phyloP scores from a whole-genome alignment of 2,113 vertebrate genomes.

The Dissostichus mawsoni region DNA sequence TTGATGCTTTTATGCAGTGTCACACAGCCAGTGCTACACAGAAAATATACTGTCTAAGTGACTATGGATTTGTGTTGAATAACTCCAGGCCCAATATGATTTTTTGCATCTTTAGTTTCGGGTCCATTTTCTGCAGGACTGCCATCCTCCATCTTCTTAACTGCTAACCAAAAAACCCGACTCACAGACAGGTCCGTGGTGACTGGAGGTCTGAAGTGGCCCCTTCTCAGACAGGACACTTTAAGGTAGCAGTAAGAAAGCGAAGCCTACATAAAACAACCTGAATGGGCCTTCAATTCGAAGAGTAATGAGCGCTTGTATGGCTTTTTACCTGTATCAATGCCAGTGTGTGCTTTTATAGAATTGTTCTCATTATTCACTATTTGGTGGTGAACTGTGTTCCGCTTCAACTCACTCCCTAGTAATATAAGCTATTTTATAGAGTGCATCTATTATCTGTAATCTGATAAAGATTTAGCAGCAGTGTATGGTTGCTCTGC shows the following conservation, averaged over 20 bases:
- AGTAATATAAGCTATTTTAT: conserved; percentile 72
- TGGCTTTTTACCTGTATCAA: conserved; percentile 58
- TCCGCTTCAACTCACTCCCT: conserved; percentile 58
- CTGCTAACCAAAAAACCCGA: background rate
- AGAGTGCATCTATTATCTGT: conserved; percentile 77
- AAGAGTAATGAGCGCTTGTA: conserved; percentile 49
- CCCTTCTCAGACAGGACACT: conserved; percentile 8
- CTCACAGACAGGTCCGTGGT: conserved; percentile 7
- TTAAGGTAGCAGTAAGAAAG: conserved; percentile 5
- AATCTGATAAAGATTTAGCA: conserved; percentile 74
- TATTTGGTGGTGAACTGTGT: conserved; percentile 54
- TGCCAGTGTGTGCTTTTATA: conserved; percentile 56
- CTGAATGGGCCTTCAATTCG: conserved; percentile 22
- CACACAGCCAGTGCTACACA: background rate
- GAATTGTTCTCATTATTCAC: conserved; percentile 71
- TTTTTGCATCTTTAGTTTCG: background rate
- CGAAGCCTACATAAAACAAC: conserved; percentile 43
- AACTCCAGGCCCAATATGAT: conserved; percentile 8
- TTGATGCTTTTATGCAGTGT: background rate
- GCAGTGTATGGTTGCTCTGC: conserved; percentile 54
- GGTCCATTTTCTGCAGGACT: background rate
- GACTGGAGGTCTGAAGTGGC: conserved; percentile 27
- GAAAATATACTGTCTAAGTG: background rate
- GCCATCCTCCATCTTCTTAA: background rate
- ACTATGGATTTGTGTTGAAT: background rate